Base-by-base conservation (phyloP, 35 echinoderm and acorn worm genomes). In the Acanthaster planci region DNA sequence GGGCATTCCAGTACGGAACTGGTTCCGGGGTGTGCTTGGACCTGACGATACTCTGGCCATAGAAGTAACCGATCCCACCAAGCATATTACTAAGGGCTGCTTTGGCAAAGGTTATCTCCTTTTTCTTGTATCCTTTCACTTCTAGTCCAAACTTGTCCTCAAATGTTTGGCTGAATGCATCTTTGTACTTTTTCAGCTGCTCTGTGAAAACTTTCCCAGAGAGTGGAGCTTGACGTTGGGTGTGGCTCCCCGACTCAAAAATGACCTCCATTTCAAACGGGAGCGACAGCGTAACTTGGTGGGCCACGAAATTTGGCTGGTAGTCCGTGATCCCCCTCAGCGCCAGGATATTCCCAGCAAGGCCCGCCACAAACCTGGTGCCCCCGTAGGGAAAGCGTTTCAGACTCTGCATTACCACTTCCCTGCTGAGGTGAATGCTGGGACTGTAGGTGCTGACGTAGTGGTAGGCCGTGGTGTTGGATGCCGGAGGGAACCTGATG, bases 41-140 rank as follows among this genome's bases (percentile, higher is more conserved):
- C 54, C 80, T 59, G 15, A 97, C 94, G 56, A 85, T 50, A 21
- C 90, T 93, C 17, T 84, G 44, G 5, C 94, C 94, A 67, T 97
- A 93, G 68, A 97, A 97, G 57, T 97, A 97, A 26, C 94, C 94
- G 38, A 97, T 93, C 40, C 94, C 94, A 51, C 94, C 94, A 18
- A 97, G 53, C 79, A 97, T 78, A 53, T 97, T 97, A 57, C 94
- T 97, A 67, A 97, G 34, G 1, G 87, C 84, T 21, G 96, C 96
- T 86, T 92, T 99, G 12, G 96, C 88, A 79, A 99, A 77, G 14
- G 31, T 67, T 1, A 93, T 87, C 59, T 99, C 86, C 51, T 88
- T 85, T 12, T 52, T 37, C 39, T 51, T 83, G 32, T 84, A 99
- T 5, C 96, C 96, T 76, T 91, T 90, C 47, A 86, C 31, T 37